phyloP scores from a whole-genome alignment of 1,140 invertebrate species.

The Drosophila rhopaloa region DNA sequence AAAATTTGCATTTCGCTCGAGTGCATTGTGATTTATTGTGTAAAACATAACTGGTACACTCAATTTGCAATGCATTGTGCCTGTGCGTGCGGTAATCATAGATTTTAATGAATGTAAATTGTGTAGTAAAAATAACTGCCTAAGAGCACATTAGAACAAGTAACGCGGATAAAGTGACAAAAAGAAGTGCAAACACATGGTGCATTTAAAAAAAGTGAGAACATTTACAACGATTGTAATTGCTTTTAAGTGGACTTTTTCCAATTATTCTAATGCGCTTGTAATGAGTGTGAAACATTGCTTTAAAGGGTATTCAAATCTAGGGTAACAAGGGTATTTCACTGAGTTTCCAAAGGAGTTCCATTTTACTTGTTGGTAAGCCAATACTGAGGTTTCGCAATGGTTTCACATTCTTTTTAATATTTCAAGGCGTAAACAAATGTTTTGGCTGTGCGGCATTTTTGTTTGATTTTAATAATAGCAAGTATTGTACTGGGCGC shows the following conservation, averaged over 20 bases:
- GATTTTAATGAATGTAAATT: constrained; percentile 51
- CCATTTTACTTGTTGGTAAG: background rate
- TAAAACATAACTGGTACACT: constrained; percentile 12
- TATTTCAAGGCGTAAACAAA: constrained; percentile 59
- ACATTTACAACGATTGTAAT: constrained; percentile 36
- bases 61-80: constrained; percentile 80
- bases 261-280: constrained; percentile 50
- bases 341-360: background rate
- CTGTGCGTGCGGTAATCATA: constrained; percentile 67
- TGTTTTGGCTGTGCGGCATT: constrained; percentile 29
- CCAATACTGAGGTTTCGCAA: constrained; percentile 1
- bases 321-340: background rate
- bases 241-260: background rate
- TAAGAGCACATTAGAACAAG: constrained; percentile 66
- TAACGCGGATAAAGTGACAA: constrained; percentile 9
- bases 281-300: constrained; percentile 56
- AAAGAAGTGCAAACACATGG: constrained; percentile 10
- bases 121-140: constrained; percentile 25
- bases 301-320: background rate
- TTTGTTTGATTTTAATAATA: constrained; percentile 24
- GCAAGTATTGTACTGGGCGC: constrained; percentile 37
- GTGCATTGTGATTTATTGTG: constrained; percentile 3
- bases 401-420: constrained; percentile 58
- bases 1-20: constrained; percentile 77
- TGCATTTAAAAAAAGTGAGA: background rate